Evolutionary conservation across 2,888 invertebrate species (phyloP), one percentile per base, ranked within the genome.

Genomic region (Diloba caeruleocephala): DNA sequence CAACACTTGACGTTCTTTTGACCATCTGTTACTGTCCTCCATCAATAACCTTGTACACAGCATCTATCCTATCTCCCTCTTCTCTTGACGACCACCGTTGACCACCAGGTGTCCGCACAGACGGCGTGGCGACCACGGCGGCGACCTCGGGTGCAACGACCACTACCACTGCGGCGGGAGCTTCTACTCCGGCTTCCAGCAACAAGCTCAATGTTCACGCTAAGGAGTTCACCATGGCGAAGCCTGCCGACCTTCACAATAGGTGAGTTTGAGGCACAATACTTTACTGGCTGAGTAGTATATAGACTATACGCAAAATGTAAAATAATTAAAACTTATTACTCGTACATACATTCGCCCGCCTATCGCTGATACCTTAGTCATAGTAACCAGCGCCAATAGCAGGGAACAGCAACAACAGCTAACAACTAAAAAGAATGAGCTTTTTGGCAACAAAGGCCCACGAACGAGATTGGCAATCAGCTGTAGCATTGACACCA

Each of bases 211-310:
- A 98, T 89, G 97, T 97, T 67, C 96, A 97, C 92, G 98, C 98
- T 56, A 97, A 97, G 94, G 98, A 98, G 94, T 98, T 98, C 93
- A 96, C 96, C 78, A 97, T 97, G 96, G 95, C 95, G 84, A 95
- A 95, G 90, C 94, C 94, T 32, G 85, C 94, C 80, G 93, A 93
- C 76, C 86, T 90, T 71, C 90, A 93, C 70, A 88, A 85, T 87
- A 89, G 92, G 93, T 92, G 74, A 91, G 92, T 80, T 48, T 19
- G 26, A 26, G 17, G 3, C 9, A n/a, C n/a, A n/a, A n/a, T n/a
- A n/a, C n/a, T n/a, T n/a, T n/a, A n/a, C n/a, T n/a, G n/a, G n/a
- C n/a, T n/a, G n/a, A n/a, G n/a, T n/a, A n/a, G n/a, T n/a, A n/a
- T n/a, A n/a, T n/a, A n/a, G n/a, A n/a, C n/a, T n/a, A n/a, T n/a